Evolutionary conservation across 2,888 invertebrate genomes (phyloP), one percentile per base, ranked within the genome.

Genomic region (Heliconius ethilla): DNA sequence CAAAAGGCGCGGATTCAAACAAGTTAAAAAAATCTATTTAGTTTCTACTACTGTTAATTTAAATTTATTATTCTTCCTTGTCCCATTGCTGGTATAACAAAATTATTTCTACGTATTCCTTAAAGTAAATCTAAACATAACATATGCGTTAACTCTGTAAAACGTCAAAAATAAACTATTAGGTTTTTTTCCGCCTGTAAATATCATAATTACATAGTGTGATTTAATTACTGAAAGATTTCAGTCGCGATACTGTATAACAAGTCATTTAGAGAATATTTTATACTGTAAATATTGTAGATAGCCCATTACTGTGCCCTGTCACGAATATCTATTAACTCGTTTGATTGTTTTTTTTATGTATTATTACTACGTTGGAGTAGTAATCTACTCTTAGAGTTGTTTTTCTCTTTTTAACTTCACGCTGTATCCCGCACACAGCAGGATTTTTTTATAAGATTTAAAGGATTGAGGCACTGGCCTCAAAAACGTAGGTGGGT

Each of bases 221-320:
- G 33, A 59, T 33, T 59, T 72, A 59, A 33, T 72, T 55, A 72
- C 55, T 33, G 72, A n/a, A 33, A 22, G 15, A 33, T 59, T n/a
- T 27, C 15, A 55, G 33, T 59, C 59, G 18, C 72, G 72, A 59
- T 59, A 37, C 29, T 59, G 25, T 59, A 37, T 59, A 59, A 37
- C 33, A n/a, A 59, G 72, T 72, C 6, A 59, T 72, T 72, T 59
- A n/a, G n/a, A 25, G 37, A 59, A 59, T 72, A 59, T 18, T 72
- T 72, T 4, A 72, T 33, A 72, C 9, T 59, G 33, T 72, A 72
- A 59, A 59, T 59, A 72, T 29, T 25, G 72, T 25, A 59, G 72
- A 72, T 55, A 55, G n/a, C 9, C 9, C 45, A n/a, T 72, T 59
- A 72, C 11, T 72, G 37, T 1, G 37, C 15, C 9, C n/a, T 59